These are phyloP conservation scores for Oithona nana DNA, from an alignment of 2,888 invertebrate genomes.

Conservation along the genomic window DNA sequence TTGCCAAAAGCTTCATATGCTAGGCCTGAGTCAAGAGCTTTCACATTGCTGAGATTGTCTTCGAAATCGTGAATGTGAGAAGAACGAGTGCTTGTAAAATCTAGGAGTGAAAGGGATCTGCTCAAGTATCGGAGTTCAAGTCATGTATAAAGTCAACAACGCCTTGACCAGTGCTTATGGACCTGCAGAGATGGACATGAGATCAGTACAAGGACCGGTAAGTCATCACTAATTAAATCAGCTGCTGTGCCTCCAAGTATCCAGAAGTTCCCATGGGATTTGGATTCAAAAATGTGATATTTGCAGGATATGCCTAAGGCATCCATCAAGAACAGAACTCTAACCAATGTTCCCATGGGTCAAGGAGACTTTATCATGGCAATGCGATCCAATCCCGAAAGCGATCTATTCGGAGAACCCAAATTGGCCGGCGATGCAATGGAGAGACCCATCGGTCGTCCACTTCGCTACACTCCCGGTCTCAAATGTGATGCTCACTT, in stretches of 20 bases:
- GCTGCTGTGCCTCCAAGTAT: too few relatives aligned
- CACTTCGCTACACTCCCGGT: slow-evolving; percentile 13
- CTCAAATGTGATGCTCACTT: slow-evolving; percentile 11
- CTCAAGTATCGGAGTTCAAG: too few relatives aligned
- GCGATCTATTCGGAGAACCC: not conserved
- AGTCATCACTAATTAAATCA: not conserved
- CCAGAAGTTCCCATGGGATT: too few relatives aligned
- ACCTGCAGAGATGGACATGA: not conserved
- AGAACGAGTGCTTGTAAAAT: not conserved
- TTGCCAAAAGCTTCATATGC: not conserved
- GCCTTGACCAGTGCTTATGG: not conserved
- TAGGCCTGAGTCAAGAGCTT: not conserved
- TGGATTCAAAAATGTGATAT: not conserved
- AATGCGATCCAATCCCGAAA: slow-evolving; percentile 1
- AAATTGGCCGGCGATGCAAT: not conserved
- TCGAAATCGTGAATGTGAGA: not conserved
- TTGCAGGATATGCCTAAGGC: slow-evolving; percentile 14
- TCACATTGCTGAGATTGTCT: not conserved
- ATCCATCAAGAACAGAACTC: not conserved
- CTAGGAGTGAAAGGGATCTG: too few relatives aligned
- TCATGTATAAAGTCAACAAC: slow-evolving; percentile 3
- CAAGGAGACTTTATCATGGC: slow-evolving; percentile 6
- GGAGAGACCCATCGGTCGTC: not conserved
- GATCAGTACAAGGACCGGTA: not conserved
- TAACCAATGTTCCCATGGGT: slow-evolving; percentile 13